Evolutionary conservation across 2,113 vertebrate species (phyloP), one percentile per base, ranked within the genome.

Genomic region (Calcarius ornatus): DNA sequence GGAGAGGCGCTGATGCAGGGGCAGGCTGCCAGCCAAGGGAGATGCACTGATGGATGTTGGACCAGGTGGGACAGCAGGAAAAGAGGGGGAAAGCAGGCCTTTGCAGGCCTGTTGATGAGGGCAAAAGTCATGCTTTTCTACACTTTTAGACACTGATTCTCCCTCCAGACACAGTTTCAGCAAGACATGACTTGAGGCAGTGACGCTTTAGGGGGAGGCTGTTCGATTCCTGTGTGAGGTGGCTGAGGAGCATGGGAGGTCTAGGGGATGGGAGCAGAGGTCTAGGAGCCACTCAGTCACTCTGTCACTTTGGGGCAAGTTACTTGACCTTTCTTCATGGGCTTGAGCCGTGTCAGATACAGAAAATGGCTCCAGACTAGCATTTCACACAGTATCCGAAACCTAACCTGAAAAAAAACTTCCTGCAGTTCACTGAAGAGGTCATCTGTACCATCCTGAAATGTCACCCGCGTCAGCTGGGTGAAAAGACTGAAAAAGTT

Each of bases 251-350:
- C 1, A 8, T n/a, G 83, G 88, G 95, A 96, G 94, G 94, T 96
- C 92, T n/a, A 12, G 82, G 30, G 86, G 80, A 68, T 71, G 80
- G 76, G 93, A 90, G 51, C 85, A 90, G 65, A 93, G 90, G 85
- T 96, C 92, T n/a, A 17, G 85, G 64, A 90, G 68, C 51, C 82
- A 71, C 90, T 96, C 81, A 71, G 79, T 96, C 95, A 95, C 76
- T 92, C 73, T 97, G 96, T 72, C 95, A 93, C 80, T 81, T 57
- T 50, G 75, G 86, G 92, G 82, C 83, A 86, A 94, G 90, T 84
- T 64, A 17, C 72, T 86, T 96, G 94, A 95, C 92, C 94, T 94
- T 93, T 81, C 40, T 81, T 19, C 33, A 38, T 7, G 53, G 35
- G 28, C 65, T 81, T 81, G n/a, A 60, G 85, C 71, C 3, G 0